Evolutionary conservation across 2,113 vertebrate genomes (phyloP).

Genomic region (Platycercus adscitus): DNA sequence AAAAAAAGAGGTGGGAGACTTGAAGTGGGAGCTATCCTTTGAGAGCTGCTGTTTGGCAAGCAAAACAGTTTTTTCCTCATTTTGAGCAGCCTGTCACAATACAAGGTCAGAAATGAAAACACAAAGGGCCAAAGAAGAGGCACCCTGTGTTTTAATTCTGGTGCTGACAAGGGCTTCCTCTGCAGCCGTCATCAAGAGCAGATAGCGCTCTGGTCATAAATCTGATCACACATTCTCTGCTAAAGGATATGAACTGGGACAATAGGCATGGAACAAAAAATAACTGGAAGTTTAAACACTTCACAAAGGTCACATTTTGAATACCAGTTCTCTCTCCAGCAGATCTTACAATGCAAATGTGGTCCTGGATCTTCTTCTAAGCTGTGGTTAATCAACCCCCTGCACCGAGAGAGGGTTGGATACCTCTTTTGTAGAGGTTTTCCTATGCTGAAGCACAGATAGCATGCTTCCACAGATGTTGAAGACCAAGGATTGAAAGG

Average conservation of each 20-base stretch:
- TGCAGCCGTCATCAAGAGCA: not conserved
- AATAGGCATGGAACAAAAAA: conserved; percentile 7
- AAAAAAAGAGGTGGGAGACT: not conserved
- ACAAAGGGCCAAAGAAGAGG: not conserved
- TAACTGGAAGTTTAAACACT: not conserved
- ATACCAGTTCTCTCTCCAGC: not conserved
- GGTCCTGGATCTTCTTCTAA: not conserved
- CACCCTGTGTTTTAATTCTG: not conserved
- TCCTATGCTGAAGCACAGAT: not conserved
- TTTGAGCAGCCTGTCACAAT: conserved; percentile 13
- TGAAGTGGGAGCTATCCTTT: not conserved
- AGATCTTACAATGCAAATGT: not conserved
- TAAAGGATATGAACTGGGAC: not conserved
- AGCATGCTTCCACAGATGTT: not conserved
- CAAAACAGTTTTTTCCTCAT: not conserved
- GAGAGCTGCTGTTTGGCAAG: not conserved
- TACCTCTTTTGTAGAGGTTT: not conserved
- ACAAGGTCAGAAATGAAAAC: not conserved
- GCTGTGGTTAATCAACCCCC: not conserved
- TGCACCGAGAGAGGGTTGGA: not conserved
- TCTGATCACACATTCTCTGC: not conserved
- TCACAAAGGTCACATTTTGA: not conserved
- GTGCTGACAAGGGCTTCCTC: conserved; percentile 17
- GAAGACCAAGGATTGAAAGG: not conserved
- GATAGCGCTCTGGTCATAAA: not conserved